Percentiles rank a stretch among this genome's conserved stretches.
These are phyloP conservation scores for Himalopsyche anomala DNA, from an alignment of 2,888 invertebrate genomes.

Conservation along the genomic window DNA sequence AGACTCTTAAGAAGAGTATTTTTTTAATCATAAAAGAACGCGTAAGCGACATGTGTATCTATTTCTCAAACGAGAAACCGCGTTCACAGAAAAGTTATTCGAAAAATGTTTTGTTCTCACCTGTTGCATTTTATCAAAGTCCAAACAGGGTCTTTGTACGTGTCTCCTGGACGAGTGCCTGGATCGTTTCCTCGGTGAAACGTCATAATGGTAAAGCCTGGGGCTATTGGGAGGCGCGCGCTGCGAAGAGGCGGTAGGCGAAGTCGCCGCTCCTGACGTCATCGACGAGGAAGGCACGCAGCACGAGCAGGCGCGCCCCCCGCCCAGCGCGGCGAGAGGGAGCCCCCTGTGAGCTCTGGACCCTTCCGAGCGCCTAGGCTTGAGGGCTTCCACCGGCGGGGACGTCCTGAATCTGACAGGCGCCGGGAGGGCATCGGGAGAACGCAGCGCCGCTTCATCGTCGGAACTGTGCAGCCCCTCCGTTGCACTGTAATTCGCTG, in stretches of 20 bases:
- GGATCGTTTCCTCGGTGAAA: constrained; percentile 79
- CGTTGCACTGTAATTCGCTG: constrained; percentile 66
- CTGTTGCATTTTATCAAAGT: constrained; percentile 98
- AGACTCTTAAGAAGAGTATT: too few species aligned
- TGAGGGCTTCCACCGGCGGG: constrained; percentile 92
- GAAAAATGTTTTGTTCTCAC: constrained; percentile 73
- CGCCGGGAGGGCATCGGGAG: constrained; percentile 78
- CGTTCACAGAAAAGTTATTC: too few species aligned
- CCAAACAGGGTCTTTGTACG: constrained; percentile 91
- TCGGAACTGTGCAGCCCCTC: constrained; percentile 68
- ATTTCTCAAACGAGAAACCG: too few species aligned
- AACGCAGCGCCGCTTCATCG: constrained; percentile 64
- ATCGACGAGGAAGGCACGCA: constrained; percentile 63
- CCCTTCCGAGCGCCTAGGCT: constrained; percentile 79
- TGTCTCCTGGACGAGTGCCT: constrained; percentile 78
- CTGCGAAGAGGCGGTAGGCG: constrained; percentile 71
- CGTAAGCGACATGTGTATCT: too few species aligned
- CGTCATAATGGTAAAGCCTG: constrained; percentile 76
- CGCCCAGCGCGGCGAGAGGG: constrained; percentile 61
- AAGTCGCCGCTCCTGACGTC: constrained; percentile 65
- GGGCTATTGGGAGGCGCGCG: constrained; percentile 68
- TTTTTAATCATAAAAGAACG: too few species aligned
- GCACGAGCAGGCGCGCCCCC: constrained; percentile 66
- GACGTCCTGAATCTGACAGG: constrained; percentile 94
- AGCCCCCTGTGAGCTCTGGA: constrained; percentile 71